Evolutionary conservation across 2,797 vertebrate genomes (phyloP).

Genomic region (Lutjanus argentimaculatus): DNA sequence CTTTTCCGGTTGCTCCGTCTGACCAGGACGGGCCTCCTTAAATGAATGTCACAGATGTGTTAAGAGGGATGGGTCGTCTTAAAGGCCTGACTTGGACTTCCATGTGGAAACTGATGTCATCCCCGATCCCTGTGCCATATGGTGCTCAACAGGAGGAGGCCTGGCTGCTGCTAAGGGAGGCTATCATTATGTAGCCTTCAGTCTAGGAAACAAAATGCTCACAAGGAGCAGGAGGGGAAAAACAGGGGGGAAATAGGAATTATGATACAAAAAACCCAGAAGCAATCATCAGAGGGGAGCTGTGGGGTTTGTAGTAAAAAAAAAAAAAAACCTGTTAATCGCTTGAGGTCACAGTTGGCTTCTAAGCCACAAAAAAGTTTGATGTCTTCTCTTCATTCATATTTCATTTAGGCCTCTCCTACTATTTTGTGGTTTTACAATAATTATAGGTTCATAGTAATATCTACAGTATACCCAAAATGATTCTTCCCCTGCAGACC

Average conservation of each 20-base stretch:
- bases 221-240: conserved; percentile 29
- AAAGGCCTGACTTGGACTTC: conserved; percentile 74
- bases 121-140: conserved; percentile 51
- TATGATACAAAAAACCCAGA: conserved; percentile 27
- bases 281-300: conserved; percentile 15
- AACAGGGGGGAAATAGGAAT: conserved; percentile 8
- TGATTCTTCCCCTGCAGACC: neutral
- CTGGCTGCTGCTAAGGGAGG: conserved; percentile 58
- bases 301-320: conserved; percentile 31
- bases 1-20: conserved; percentile 61
- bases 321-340: neutral
- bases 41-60: conserved; percentile 77
- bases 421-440: neutral
- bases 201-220: conserved; percentile 66
- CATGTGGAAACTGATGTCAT: conserved; percentile 84
- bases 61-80: conserved; percentile 67
- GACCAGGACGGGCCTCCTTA: conserved; percentile 45
- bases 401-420: conserved; percentile 4
- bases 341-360: conserved; percentile 3
- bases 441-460: neutral
- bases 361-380: conserved; percentile 4
- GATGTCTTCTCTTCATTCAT: conserved; percentile 9
- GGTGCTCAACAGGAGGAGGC: conserved; percentile 53
- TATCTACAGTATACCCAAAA: neutral
- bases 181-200: conserved; percentile 75